These are phyloP conservation scores for Volucella bombylans DNA, from an alignment of 2,888 invertebrate genomes.

Conservation along the genomic window DNA sequence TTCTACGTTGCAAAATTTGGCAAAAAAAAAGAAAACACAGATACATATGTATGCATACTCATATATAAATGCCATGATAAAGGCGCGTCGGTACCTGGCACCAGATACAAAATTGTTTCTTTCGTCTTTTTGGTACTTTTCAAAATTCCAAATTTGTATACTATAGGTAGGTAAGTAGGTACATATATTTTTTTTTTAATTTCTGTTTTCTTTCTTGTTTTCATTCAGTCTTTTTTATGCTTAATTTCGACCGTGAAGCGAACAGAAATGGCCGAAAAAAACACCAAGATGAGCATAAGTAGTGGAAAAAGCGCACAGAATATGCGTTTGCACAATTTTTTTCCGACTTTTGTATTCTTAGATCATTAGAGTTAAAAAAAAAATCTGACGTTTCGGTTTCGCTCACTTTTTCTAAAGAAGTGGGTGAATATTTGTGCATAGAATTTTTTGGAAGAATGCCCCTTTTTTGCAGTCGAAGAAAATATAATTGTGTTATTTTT, in stretches of 20 bases:
- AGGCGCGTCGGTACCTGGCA: conserved; percentile 46
- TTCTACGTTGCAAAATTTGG: conserved; percentile 30
- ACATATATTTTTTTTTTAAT: background rate
- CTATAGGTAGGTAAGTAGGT: background rate
- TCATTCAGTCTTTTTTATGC: conserved; percentile 4
- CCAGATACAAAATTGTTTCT: conserved; percentile 7
- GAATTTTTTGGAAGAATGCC: conserved; percentile 15
- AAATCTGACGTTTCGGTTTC: conserved; percentile 3
- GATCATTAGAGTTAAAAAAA: conserved; percentile 5
- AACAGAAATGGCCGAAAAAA: background rate
- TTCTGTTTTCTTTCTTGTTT: conserved; percentile 13
- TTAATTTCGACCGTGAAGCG: background rate
- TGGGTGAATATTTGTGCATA: conserved; percentile 1
- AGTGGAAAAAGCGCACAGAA: background rate
- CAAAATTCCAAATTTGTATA: conserved; percentile 7
- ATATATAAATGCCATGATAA: conserved; percentile 5
- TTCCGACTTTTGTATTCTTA: background rate
- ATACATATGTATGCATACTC: background rate
- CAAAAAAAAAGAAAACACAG: conserved; percentile 6
- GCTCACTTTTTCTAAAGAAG: no score
- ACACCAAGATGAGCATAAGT: conserved; percentile 1
- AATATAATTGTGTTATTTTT: conserved; percentile 22
- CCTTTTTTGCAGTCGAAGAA: conserved; percentile 29
- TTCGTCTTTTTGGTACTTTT: background rate
- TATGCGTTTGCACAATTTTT: conserved; percentile 19